Evolutionary conservation across 2,888 invertebrate species (phyloP).

Genomic region (Eucriotettix oculatus): DNA sequence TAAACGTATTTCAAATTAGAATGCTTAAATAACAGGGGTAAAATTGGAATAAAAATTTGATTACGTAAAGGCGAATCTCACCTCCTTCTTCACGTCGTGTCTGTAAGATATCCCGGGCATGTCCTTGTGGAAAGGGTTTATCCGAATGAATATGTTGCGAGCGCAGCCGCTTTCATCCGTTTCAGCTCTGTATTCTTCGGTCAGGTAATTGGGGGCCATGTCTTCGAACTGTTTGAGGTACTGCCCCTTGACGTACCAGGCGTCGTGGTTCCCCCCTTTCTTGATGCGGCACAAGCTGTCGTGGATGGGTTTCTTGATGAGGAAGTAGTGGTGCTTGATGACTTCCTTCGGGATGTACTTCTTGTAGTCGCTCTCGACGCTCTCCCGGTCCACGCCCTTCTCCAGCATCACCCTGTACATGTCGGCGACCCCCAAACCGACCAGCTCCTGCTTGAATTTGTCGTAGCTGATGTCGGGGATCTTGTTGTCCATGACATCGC

Average conservation of each 20-base stretch:
- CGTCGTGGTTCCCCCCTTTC: slow-evolving; percentile 32
- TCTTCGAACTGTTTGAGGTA: slow-evolving; percentile 65
- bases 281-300: slow-evolving; percentile 41
- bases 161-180: slow-evolving; percentile 38
- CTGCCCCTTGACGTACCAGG: slow-evolving; percentile 55
- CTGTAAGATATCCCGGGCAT: slow-evolving; percentile 51
- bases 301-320: slow-evolving; percentile 59
- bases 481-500: slow-evolving; percentile 63
- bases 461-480: slow-evolving; percentile 67
- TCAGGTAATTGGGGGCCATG: slow-evolving; percentile 68
- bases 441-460: slow-evolving; percentile 54
- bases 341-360: slow-evolving; percentile 70
- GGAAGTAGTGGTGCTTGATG: slow-evolving; percentile 49
- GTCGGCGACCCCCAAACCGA: slow-evolving; percentile 74
- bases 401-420: slow-evolving; percentile 76
- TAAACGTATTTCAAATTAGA: neutral
- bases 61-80: slow-evolving; percentile 19
- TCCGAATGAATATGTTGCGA: slow-evolving; percentile 31
- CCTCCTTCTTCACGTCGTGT: slow-evolving; percentile 43
- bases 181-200: slow-evolving; percentile 53
- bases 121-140: slow-evolving; percentile 44
- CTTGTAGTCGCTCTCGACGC: slow-evolving; percentile 60
- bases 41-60: neutral
- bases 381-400: slow-evolving; percentile 44
- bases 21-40: neutral